A percentile compares a stretch with the other conserved stretches of the same genome.
Conservation (phyloP, 1,140 invertebrate species). For the Brachionus rotundiformis region DNA sequence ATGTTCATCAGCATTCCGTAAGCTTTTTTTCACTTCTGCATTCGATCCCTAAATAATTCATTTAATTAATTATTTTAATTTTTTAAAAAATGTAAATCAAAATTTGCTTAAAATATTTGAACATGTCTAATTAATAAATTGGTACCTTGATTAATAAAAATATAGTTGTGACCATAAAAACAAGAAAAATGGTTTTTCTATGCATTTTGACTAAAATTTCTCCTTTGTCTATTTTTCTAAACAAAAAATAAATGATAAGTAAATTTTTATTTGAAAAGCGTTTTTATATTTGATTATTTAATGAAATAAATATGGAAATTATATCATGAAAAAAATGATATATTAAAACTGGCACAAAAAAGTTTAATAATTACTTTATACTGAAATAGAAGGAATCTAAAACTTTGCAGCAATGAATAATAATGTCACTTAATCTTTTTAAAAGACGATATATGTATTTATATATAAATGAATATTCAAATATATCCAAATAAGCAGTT, state of each 20-base stretch:
- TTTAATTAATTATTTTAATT: background rate
- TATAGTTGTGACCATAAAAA: background rate
- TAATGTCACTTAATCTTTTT: slow-evolving; percentile 3
- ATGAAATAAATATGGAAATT: slow-evolving; percentile 6
- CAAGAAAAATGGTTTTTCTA: background rate
- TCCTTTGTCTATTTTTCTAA: background rate
- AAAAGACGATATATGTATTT: too few species aligned
- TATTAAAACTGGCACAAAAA: background rate
- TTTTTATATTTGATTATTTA: background rate
- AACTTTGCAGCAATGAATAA: background rate
- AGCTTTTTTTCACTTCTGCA: slow-evolving; percentile 32
- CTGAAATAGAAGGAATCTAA: background rate
- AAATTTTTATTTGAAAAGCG: background rate
- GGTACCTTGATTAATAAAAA: background rate
- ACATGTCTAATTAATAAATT: background rate
- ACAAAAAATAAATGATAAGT: background rate
- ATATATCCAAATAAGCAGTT: background rate
- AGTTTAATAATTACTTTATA: background rate
- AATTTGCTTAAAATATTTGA: background rate
- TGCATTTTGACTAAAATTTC: background rate
- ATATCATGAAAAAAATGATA: background rate
- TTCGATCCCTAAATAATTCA: background rate
- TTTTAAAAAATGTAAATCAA: background rate
- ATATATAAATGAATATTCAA: slow-evolving; percentile 14
- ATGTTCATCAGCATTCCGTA: background rate